These are phyloP conservation scores for Anguilla obscura DNA, from an alignment of 2,797 vertebrate genomes.

Conservation along the genomic window DNA sequence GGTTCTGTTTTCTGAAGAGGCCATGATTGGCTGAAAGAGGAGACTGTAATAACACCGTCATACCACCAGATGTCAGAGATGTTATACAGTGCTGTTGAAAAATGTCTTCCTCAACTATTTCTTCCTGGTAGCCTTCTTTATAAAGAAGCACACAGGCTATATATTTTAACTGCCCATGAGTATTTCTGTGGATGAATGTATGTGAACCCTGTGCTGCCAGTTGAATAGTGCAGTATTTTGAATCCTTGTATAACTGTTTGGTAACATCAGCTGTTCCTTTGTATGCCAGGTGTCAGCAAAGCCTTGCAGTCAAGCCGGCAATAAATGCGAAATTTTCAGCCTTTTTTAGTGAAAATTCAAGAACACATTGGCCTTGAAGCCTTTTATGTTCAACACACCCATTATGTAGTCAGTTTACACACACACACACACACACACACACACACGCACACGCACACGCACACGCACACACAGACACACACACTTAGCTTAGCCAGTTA, in stretches of 20 bases:
- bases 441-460: too few relatives aligned
- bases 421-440: too few relatives aligned
- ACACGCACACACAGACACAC: too few relatives aligned
- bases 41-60: neutral
- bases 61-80: neutral
- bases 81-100: conserved; percentile 9
- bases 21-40: conserved; percentile 1
- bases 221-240: too few relatives aligned
- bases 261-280: conserved; percentile 7
- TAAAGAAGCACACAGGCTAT: neutral
- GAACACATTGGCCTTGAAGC: too few relatives aligned
- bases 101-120: neutral
- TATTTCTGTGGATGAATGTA: too few relatives aligned
- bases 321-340: neutral
- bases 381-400: too few relatives aligned
- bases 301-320: neutral
- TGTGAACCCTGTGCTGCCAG: too few relatives aligned
- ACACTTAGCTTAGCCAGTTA: too few relatives aligned
- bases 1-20: neutral
- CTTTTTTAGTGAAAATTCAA: neutral
- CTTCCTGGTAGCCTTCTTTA: neutral
- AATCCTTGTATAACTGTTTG: too few relatives aligned
- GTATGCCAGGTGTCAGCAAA: conserved; percentile 57
- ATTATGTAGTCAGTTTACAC: too few relatives aligned
- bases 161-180: too few relatives aligned